A percentile compares a stretch with the other conserved stretches of the same genome.
These are phyloP conservation scores for Muschampia plurimacula DNA, from an alignment of 2,888 invertebrate genomes.

Conservation along the genomic window DNA sequence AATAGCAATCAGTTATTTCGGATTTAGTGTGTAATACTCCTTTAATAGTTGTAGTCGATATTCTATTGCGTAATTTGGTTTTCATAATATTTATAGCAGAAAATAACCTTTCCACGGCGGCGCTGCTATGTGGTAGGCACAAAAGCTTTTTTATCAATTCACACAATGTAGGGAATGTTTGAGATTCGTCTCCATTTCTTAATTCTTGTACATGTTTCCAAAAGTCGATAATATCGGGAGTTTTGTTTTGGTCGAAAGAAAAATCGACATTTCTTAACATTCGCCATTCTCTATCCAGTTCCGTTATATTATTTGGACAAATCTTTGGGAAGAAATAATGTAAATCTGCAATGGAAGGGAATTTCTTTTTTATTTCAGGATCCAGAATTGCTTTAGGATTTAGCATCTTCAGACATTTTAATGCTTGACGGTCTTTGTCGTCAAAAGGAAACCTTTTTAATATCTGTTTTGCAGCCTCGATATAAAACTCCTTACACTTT, in stretches of 20 bases:
- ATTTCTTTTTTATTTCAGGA: background rate
- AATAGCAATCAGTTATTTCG: conserved; percentile 42
- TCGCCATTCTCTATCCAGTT: too few species aligned
- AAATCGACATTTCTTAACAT: too few species aligned
- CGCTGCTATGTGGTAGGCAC: conserved; percentile 1
- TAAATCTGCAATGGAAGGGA: background rate
- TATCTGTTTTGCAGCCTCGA: background rate
- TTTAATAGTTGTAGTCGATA: conserved; percentile 44
- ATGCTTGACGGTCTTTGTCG: background rate
- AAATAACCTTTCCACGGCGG: conserved; percentile 1
- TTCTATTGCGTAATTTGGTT: conserved; percentile 45
- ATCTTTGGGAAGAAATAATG: background rate
- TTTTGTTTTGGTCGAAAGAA: too few species aligned
- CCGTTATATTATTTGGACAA: too few species aligned
- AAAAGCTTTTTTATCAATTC: background rate
- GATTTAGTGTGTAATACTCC: conserved; percentile 43
- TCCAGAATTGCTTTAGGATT: background rate
- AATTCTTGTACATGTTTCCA: too few species aligned
- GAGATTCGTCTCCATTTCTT: too few species aligned
- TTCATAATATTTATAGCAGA: conserved; percentile 43
- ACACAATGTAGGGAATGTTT: too few species aligned
- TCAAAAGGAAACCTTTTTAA: background rate
- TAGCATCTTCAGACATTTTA: background rate
- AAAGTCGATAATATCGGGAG: too few species aligned
- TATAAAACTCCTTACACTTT: background rate